Percentiles rank a stretch among this genome's conserved stretches.
Conservation (phyloP, 2,888 invertebrate species). For the Mimachlamys varia region DNA sequence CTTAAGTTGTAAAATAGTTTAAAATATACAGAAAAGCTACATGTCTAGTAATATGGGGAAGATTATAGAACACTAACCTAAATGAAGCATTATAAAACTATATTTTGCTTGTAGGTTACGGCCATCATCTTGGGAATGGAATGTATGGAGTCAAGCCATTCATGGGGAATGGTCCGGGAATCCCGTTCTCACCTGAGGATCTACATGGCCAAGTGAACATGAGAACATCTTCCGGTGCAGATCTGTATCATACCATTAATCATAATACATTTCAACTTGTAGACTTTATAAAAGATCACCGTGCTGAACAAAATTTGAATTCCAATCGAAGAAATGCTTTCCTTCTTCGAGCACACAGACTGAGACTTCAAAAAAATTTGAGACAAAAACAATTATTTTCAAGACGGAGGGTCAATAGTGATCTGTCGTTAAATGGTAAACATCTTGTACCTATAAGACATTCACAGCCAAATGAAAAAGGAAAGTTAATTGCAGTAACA, state of each 20-base stretch:
- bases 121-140: not conserved
- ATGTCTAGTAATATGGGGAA: too few relatives aligned
- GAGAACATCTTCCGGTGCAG: not conserved
- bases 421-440: not conserved
- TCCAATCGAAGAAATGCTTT: conserved; percentile 10
- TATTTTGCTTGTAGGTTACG: not conserved
- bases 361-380: not conserved
- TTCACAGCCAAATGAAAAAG: not conserved
- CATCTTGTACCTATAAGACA: not conserved
- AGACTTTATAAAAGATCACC: not conserved
- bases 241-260: conserved; percentile 9
- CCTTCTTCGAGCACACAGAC: not conserved
- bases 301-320: not conserved
- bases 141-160: not conserved
- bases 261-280: conserved; percentile 12
- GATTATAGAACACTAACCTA: too few relatives aligned
- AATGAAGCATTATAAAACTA: too few relatives aligned
- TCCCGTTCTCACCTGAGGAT: not conserved
- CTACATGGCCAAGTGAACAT: not conserved
- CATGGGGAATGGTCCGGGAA: not conserved
- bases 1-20: too few relatives aligned
- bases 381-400: not conserved
- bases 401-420: not conserved
- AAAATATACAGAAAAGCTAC: too few relatives aligned
- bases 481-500: not conserved